phyloP scores from a whole-genome alignment of 2,888 invertebrate species.

The Oxystoma pomonae region DNA sequence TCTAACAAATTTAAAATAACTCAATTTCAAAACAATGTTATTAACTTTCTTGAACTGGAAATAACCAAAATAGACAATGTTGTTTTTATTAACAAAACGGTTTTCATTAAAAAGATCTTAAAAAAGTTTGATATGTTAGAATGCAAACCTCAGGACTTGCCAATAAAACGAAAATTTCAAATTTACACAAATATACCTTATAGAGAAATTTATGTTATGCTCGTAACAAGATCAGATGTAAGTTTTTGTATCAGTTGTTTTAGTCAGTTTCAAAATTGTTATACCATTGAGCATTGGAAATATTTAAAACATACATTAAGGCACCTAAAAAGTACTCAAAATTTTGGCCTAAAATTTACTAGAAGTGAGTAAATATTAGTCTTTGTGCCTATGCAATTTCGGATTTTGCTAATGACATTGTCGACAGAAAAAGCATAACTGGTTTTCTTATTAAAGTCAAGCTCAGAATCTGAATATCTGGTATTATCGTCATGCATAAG shows the following conservation, averaged over 20 bases:
- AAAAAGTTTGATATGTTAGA: slow-evolving; percentile 21
- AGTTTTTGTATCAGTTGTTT: slow-evolving; percentile 25
- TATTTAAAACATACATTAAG: slow-evolving; percentile 18
- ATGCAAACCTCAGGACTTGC: slow-evolving; percentile 14
- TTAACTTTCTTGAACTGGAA: background rate
- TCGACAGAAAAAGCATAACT: slow-evolving; percentile 24
- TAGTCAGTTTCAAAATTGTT: no score
- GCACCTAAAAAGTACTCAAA: slow-evolving; percentile 22
- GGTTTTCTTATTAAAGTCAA: slow-evolving; percentile 6
- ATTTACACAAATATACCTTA: slow-evolving; percentile 13
- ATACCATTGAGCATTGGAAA: slow-evolving; percentile 18
- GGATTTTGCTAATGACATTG: slow-evolving; percentile 25
- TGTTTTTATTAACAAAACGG: slow-evolving; percentile 6
- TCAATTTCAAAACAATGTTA: background rate
- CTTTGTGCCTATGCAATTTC: slow-evolving; percentile 23
- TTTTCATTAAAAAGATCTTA: slow-evolving; percentile 19
- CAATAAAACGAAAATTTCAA: slow-evolving; percentile 15
- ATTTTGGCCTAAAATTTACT: slow-evolving; percentile 19
- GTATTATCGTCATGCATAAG: slow-evolving; percentile 11
- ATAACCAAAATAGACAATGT: slow-evolving; percentile 11
- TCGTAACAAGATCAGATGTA: slow-evolving; percentile 26
- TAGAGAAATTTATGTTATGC: slow-evolving; percentile 27
- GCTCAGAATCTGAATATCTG: slow-evolving; percentile 16
- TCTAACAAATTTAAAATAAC: background rate
- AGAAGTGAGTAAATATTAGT: slow-evolving; percentile 12